Base-by-base conservation (phyloP, 2,797 vertebrate species). In the Trachops cirrhosus region DNA sequence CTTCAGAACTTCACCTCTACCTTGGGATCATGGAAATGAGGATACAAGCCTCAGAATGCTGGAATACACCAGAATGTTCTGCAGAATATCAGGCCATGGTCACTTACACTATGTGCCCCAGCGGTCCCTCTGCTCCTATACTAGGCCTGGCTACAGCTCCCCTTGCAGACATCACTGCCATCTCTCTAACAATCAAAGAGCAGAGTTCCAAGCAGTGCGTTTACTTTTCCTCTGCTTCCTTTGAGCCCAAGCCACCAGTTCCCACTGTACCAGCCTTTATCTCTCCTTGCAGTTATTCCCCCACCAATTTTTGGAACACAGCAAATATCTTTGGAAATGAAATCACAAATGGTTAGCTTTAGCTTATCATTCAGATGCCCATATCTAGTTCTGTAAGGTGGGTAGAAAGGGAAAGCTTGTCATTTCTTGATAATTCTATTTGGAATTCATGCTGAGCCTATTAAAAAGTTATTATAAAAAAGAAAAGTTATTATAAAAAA, bases 381-480 rank as follows among this genome's bases (percentile, higher is more conserved):
- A 75, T 46, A 92, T 85, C 83, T 89, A 84, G 64, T 50, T 91
- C 68, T 92, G n/a, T 92, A 50, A 50, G 0, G 24, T 57, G 79
- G 48, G 54, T 93, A 29, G 78, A 26, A 94, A 88, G 52, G 41
- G 57, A 46, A 83, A 52, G 18, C 16, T 37, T 93, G 39, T 86
- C 59, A 77, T 80, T 77, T 94, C 96, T 95, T 67, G 50, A 78
- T 94, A 80, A 85, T 95, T 94, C 46, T 52, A 59, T 86, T 90
- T 85, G 62, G 57, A 97, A 96, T 48, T 50, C 74, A 74, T 75
- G 22, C 15, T 41, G 44, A 88, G 54, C 7, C 64, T 52, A 74
- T 83, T 83, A 68, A 67, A 82, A 91, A 67, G 44, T 79, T 91
- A 41, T 91, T 73, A 14, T 64, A 57, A 57, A 57, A 57, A 57